A percentile compares a stretch with the other conserved stretches of the same genome.
phyloP scores from a whole-genome alignment of 2,797 vertebrate species.

The Peromyscus nudipes region DNA sequence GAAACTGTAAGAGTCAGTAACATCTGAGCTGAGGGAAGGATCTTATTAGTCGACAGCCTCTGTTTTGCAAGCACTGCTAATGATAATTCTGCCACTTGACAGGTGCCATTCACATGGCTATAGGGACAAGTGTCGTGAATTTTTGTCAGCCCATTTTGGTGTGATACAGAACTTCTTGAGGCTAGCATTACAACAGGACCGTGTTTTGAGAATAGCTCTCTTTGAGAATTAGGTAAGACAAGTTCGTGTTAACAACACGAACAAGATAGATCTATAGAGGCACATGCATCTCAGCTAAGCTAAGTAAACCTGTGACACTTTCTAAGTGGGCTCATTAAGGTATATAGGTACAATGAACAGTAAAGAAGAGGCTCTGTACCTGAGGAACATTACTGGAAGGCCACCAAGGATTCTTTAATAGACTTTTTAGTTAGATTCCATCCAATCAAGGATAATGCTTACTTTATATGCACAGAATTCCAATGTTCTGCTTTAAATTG shows the following conservation, averaged over 20 bases:
- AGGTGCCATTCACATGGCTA: not conserved
- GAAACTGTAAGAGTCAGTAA: constrained; percentile 81
- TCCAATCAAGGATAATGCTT: constrained; percentile 74
- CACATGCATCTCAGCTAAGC: constrained; percentile 93
- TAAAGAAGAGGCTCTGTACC: constrained; percentile 93
- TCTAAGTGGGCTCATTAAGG: constrained; percentile 94
- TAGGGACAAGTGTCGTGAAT: not conserved
- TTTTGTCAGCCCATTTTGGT: constrained; percentile 7
- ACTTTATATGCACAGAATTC: constrained; percentile 13
- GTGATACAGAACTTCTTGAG: constrained; percentile 81
- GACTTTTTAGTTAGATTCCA: constrained; percentile 91
- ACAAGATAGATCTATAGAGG: constrained; percentile 92
- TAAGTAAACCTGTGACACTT: constrained; percentile 93
- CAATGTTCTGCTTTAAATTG: constrained; percentile 6
- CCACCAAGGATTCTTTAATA: constrained; percentile 91
- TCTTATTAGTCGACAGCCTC: not conserved
- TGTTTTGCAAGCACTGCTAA: not conserved
- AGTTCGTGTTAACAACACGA: constrained; percentile 94
- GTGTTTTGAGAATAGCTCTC: constrained; percentile 95
- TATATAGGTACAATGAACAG: constrained; percentile 95
- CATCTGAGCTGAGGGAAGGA: not conserved
- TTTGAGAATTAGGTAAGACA: constrained; percentile 92
- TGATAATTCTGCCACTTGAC: not conserved
- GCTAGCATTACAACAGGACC: constrained; percentile 92
- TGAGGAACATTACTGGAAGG: constrained; percentile 94